Percentiles rank a stretch among this genome's conserved stretches.
Conservation (phyloP, 2,888 invertebrate species). For the Pyrochroa serraticornis region DNA sequence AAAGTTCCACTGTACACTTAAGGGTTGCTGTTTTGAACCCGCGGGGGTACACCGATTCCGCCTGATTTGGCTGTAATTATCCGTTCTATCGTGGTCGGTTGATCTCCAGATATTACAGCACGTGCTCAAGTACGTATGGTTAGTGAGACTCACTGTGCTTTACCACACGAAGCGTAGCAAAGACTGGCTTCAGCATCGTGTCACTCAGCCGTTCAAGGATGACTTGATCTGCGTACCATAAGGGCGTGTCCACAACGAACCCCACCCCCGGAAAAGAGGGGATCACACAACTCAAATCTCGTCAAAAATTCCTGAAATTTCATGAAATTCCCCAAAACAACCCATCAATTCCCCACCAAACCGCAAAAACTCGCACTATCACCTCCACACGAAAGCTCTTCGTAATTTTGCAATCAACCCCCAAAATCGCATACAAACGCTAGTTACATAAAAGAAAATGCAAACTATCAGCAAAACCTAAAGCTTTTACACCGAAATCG, state of each 20-base stretch:
- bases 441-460: neutral
- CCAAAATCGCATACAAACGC: neutral
- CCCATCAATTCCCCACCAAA: too few relatives aligned
- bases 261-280: slow-evolving; percentile 1
- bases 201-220: slow-evolving; percentile 58
- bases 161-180: slow-evolving; percentile 56
- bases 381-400: too few relatives aligned
- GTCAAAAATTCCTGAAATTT: neutral
- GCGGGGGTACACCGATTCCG: slow-evolving; percentile 54
- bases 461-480: too few relatives aligned
- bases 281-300: slow-evolving; percentile 4
- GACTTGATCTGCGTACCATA: slow-evolving; percentile 55
- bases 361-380: too few relatives aligned
- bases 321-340: too few relatives aligned
- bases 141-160: slow-evolving; percentile 47
- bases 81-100: slow-evolving; percentile 53
- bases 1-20: slow-evolving; percentile 41
- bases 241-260: slow-evolving; percentile 40
- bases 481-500: neutral
- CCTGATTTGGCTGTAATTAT: slow-evolving; percentile 55
- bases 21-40: slow-evolving; percentile 33
- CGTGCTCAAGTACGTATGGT: slow-evolving; percentile 50
- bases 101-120: slow-evolving; percentile 49
- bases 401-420: neutral
- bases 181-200: slow-evolving; percentile 57